These are phyloP conservation scores for Corticium candelabrum DNA, from an alignment of 37 sponge, comb jelly and placozoan genomes.

Conservation along the genomic window DNA sequence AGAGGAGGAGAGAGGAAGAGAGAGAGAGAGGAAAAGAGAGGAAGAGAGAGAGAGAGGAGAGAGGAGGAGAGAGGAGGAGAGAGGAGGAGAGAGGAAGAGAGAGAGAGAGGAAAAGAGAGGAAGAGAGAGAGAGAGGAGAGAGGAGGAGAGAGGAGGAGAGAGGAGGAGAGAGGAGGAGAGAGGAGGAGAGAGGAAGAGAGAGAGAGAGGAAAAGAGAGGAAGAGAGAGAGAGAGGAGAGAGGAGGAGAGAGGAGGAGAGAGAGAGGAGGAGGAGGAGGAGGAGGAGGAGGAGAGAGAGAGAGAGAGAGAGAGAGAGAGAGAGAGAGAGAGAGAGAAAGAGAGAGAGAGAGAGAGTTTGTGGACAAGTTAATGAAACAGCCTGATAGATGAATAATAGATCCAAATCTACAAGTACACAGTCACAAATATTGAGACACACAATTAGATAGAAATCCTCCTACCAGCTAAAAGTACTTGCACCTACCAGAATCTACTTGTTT, in stretches of 20 bases:
- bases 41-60: conserved; percentile 6
- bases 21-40: neutral
- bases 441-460: too few relatives aligned
- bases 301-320: conserved; percentile 14
- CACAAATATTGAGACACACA: too few relatives aligned
- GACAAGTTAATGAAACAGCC: neutral
- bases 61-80: conserved; percentile 1
- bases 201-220: conserved; percentile 3
- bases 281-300: conserved; percentile 3
- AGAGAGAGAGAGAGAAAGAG: conserved; percentile 10
- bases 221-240: conserved; percentile 7
- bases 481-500: neutral
- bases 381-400: neutral
- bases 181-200: conserved; percentile 9
- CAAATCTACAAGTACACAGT: neutral
- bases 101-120: conserved; percentile 10
- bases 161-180: conserved; percentile 9
- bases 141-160: conserved; percentile 11
- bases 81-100: conserved; percentile 5
- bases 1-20: neutral
- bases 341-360: conserved; percentile 8
- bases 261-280: neutral
- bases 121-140: conserved; percentile 10
- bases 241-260: neutral
- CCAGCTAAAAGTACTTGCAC: too few relatives aligned